These are phyloP conservation scores for Dendrolimus pini DNA, from an alignment of 2,888 invertebrate species.

Conservation along the genomic window DNA sequence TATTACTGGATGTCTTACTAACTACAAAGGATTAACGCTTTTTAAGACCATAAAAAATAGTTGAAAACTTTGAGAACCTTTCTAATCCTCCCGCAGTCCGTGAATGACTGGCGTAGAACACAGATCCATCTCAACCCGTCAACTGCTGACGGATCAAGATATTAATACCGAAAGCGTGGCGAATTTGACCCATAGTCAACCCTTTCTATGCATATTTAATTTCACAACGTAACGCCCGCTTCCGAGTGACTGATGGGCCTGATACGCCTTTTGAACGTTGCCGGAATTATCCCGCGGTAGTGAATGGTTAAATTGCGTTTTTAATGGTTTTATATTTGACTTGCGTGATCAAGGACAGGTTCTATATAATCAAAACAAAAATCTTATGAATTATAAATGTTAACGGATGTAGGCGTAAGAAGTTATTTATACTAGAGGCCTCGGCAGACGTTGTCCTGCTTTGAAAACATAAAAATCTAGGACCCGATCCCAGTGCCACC, in stretches of 20 bases:
- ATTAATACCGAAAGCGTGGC: conserved; percentile 72
- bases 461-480: too few species aligned
- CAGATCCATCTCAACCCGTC: conserved; percentile 71
- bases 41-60: too few species aligned
- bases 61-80: conserved; percentile 28
- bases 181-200: conserved; percentile 64
- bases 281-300: background rate
- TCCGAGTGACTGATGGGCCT: conserved; percentile 47
- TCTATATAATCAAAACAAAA: too few species aligned
- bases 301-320: background rate
- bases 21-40: too few species aligned
- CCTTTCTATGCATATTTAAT: conserved; percentile 65
- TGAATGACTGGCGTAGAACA: conserved; percentile 49
- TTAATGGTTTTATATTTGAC: conserved; percentile 1
- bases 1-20: too few species aligned
- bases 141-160: conserved; percentile 73
- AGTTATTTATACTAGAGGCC: too few species aligned
- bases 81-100: conserved; percentile 33
- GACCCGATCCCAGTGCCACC: too few species aligned
- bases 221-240: conserved; percentile 35
- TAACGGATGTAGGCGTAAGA: too few species aligned
- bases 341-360: conserved; percentile 3
- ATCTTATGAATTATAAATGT: too few species aligned
- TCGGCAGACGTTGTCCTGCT: too few species aligned
- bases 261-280: background rate